Conservation (phyloP, 2,888 invertebrate species). For the Pseudoips prasinana region DNA sequence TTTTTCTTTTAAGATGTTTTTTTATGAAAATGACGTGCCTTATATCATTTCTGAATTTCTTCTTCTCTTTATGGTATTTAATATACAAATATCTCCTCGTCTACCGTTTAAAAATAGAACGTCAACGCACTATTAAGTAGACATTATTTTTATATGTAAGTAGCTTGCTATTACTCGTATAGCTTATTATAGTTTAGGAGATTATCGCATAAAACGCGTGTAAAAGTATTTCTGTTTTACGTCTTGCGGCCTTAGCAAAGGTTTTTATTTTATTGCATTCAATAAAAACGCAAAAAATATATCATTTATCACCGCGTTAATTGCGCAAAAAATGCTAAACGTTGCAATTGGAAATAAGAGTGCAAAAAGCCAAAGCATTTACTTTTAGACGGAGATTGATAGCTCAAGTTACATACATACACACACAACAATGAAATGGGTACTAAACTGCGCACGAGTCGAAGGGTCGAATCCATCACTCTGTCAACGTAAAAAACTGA, state of each 20-base stretch:
- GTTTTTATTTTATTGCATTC: slow-evolving; percentile 27
- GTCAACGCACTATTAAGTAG: no score
- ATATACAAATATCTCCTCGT: no score
- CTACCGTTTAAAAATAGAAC: no score
- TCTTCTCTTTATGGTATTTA: no score
- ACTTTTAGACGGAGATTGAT: slow-evolving; percentile 49
- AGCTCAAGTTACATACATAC: slow-evolving; percentile 42
- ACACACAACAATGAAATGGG: slow-evolving; percentile 50
- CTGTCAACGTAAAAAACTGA: slow-evolving; percentile 72
- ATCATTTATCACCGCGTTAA: slow-evolving; percentile 32
- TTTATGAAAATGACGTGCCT: no score
- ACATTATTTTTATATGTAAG: no score
- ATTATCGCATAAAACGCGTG: slow-evolving; percentile 26
- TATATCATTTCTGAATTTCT: no score
- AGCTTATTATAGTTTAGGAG: no score
- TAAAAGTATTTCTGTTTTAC: slow-evolving; percentile 26
- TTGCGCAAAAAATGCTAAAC: slow-evolving; percentile 37
- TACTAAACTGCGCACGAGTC: slow-evolving; percentile 66
- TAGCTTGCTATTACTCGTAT: no score
- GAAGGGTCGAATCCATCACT: slow-evolving; percentile 78
- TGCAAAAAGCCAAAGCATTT: slow-evolving; percentile 44
- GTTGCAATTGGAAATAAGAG: slow-evolving; percentile 28
- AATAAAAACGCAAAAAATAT: slow-evolving; percentile 26
- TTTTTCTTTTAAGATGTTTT: no score
- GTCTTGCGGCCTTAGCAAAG: slow-evolving; percentile 22